These are phyloP conservation scores for Drosophila basisetae DNA, from an alignment of 2,888 invertebrate species.

Conservation along the genomic window DNA sequence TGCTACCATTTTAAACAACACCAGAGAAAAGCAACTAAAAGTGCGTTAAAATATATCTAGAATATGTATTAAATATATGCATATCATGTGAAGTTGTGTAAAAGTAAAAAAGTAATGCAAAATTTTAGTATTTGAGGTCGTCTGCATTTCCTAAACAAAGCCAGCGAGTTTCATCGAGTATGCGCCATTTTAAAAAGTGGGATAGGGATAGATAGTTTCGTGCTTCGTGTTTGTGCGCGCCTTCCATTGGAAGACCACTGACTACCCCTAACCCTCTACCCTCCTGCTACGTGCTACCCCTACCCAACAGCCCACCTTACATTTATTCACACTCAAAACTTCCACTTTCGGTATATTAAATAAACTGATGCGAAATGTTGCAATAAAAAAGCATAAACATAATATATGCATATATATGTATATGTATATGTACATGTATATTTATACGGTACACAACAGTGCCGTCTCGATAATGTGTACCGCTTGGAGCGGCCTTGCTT, in stretches of 20 bases:
- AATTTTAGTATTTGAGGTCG: slow-evolving; percentile 49
- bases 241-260: slow-evolving; percentile 72
- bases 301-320: background rate
- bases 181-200: slow-evolving; percentile 80
- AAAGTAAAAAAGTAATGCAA: slow-evolving; percentile 19
- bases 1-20: slow-evolving; percentile 14
- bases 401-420: slow-evolving; percentile 22
- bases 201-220: slow-evolving; percentile 79
- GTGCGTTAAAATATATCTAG: slow-evolving; percentile 14
- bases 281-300: background rate
- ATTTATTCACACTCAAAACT: slow-evolving; percentile 12
- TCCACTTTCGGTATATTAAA: slow-evolving; percentile 60
- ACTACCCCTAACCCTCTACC: slow-evolving; percentile 2
- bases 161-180: slow-evolving; percentile 65
- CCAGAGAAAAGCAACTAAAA: slow-evolving; percentile 14
- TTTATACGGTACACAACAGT: background rate
- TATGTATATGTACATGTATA: background rate
- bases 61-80: background rate
- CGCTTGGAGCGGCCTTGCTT: slow-evolving; percentile 4
- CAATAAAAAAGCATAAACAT: slow-evolving; percentile 47
- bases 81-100: background rate
- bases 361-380: slow-evolving; percentile 52
- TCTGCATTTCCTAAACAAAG: slow-evolving; percentile 80
- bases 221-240: slow-evolving; percentile 72
- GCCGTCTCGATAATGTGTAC: slow-evolving; percentile 35